phyloP scores from a whole-genome alignment of 2,888 invertebrate genomes.

The Epinotia bilunana region DNA sequence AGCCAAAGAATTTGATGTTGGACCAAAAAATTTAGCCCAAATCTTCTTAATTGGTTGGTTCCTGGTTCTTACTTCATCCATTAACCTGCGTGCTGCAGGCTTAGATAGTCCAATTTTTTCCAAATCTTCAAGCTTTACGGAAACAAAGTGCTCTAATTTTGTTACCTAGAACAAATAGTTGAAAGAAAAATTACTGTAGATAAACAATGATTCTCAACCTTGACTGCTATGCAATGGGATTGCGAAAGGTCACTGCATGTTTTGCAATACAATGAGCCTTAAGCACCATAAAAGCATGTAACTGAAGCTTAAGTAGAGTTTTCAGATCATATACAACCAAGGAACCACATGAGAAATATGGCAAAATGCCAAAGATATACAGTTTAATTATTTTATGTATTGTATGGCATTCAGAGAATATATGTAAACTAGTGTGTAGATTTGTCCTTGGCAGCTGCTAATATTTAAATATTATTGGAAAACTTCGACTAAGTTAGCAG shows the following conservation, averaged over 20 bases:
- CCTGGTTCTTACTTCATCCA: constrained; percentile 96
- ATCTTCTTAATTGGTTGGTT: constrained; percentile 91
- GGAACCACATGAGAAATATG: not conserved
- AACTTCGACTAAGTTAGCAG: not conserved
- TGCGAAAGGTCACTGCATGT: constrained; percentile 11
- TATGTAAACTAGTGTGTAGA: not conserved
- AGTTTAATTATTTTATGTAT: not conserved
- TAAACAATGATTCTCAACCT: constrained; percentile 30
- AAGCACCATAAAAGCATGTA: not conserved
- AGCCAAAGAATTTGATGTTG: constrained; percentile 68
- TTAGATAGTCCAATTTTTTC: constrained; percentile 97
- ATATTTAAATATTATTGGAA: not conserved
- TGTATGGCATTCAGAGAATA: not conserved
- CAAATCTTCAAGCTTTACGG: constrained; percentile 97
- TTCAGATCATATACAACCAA: not conserved
- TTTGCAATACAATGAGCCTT: constrained; percentile 12
- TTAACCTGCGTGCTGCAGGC: constrained; percentile 94
- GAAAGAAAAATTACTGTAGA: not conserved
- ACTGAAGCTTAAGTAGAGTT: not conserved
- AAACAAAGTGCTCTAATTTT: constrained; percentile 97
- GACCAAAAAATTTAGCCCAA: constrained; percentile 90
- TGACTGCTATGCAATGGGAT: constrained; percentile 17
- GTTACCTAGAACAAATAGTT: constrained; percentile 87
- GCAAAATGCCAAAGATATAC: not conserved
- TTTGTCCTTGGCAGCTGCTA: not conserved